Evolutionary conservation across 2,797 vertebrate species (phyloP).

Genomic region (Sylvia borin): DNA sequence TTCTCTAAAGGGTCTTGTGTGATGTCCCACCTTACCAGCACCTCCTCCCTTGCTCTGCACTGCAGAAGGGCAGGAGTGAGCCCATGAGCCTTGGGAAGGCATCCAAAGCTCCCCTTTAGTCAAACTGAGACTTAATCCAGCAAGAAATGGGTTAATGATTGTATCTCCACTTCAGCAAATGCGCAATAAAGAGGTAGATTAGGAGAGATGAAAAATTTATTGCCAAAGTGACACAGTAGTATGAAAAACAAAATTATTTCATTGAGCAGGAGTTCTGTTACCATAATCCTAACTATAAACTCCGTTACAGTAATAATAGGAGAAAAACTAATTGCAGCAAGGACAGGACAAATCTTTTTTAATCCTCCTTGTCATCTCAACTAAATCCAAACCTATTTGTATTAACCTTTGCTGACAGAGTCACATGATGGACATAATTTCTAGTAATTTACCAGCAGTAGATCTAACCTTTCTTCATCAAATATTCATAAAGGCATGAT

Average conservation of each 20-base stretch:
- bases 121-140: background rate
- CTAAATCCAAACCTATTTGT: constrained; percentile 88
- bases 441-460: constrained; percentile 93
- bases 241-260: constrained; percentile 67
- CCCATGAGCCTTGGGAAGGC: fast-evolving
- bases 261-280: constrained; percentile 37
- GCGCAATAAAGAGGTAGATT: constrained; percentile 71
- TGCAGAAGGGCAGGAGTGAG: background rate
- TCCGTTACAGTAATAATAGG: constrained; percentile 76
- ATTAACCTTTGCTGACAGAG: constrained; percentile 92
- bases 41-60: background rate
- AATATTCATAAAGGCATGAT: constrained; percentile 98
- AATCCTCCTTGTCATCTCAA: constrained; percentile 87
- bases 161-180: constrained; percentile 51
- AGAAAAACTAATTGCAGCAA: constrained; percentile 84
- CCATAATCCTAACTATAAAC: constrained; percentile 72
- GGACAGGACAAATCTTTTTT: constrained; percentile 85
- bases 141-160: constrained; percentile 64
- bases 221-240: constrained; percentile 56
- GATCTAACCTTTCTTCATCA: constrained; percentile 91
- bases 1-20: background rate
- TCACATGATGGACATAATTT: constrained; percentile 88
- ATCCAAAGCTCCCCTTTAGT: background rate
- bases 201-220: constrained; percentile 75
- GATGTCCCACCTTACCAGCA: background rate